Percentiles rank a stretch among this genome's conserved stretches.
These are phyloP conservation scores for Halcyon malimbica DNA, from an alignment of 2,113 vertebrate genomes.

Conservation along the genomic window DNA sequence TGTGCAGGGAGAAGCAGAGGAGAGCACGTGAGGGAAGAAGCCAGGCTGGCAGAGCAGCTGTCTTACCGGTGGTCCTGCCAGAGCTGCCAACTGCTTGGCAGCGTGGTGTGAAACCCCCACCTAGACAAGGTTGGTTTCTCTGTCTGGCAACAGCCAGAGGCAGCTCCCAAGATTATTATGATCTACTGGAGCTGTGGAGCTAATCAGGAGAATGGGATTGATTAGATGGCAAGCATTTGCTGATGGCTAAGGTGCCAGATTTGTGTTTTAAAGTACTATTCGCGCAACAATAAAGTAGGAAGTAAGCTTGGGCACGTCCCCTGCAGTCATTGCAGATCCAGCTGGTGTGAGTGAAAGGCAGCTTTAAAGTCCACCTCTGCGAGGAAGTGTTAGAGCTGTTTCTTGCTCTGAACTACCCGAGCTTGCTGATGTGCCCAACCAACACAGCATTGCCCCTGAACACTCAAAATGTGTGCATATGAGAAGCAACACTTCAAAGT, in stretches of 20 bases:
- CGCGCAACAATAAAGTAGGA: neutral
- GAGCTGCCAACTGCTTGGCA: neutral
- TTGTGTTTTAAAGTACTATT: neutral
- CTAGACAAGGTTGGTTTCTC: neutral
- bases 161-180: fast-evolving
- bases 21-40: neutral
- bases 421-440: neutral
- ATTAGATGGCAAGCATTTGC: neutral
- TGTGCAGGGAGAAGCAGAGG: no score
- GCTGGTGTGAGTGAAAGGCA: neutral
- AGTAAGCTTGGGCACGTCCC: neutral
- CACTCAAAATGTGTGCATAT: fast-evolving
- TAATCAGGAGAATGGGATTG: neutral
- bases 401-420: neutral
- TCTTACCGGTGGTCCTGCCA: neutral
- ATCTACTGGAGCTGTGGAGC: fast-evolving
- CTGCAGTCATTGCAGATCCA: neutral
- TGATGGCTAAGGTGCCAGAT: neutral
- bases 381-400: neutral
- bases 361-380: neutral
- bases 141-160: neutral
- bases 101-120: fast-evolving
- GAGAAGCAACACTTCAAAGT: neutral
- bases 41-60: neutral
- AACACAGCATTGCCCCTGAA: neutral